These are phyloP conservation scores for Hylaeus volcanicus DNA, from an alignment of 1,140 invertebrate genomes.

Conservation along the genomic window DNA sequence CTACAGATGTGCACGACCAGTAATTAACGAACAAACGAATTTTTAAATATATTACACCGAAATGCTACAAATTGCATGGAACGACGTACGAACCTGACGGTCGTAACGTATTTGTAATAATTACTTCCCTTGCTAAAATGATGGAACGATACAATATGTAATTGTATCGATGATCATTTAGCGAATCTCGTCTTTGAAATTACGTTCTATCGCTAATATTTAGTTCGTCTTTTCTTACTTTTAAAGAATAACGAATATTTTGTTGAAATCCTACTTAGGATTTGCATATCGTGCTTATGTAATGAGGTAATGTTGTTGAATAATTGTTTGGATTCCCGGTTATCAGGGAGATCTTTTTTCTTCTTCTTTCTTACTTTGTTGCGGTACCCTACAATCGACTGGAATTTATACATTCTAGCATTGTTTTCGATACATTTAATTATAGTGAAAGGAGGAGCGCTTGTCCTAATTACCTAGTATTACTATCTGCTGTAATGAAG, in stretches of 20 bases:
- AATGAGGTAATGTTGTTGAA: slow-evolving; percentile 2
- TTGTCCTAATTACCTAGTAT: slow-evolving; percentile 16
- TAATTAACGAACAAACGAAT: neutral
- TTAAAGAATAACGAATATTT: slow-evolving; percentile 19
- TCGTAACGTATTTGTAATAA: neutral
- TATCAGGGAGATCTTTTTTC: neutral
- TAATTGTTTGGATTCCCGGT: slow-evolving; percentile 18
- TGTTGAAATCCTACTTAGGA: slow-evolving; percentile 26
- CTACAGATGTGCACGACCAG: neutral
- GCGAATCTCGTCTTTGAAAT: neutral
- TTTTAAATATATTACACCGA: neutral
- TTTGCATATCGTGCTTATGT: slow-evolving; percentile 19
- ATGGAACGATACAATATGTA: neutral
- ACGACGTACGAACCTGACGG: neutral
- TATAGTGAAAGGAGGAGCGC: neutral
- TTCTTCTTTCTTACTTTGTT: neutral
- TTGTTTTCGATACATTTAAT: slow-evolving; percentile 23
- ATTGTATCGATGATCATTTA: neutral
- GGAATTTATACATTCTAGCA: neutral
- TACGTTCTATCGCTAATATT: neutral
- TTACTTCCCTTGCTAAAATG: neutral
- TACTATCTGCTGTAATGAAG: neutral
- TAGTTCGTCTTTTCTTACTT: neutral
- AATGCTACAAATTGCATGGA: too few relatives aligned
- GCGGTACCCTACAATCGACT: neutral